Evolutionary conservation across 2,113 vertebrate genomes (phyloP).

Genomic region (Peromyscus californicus): DNA sequence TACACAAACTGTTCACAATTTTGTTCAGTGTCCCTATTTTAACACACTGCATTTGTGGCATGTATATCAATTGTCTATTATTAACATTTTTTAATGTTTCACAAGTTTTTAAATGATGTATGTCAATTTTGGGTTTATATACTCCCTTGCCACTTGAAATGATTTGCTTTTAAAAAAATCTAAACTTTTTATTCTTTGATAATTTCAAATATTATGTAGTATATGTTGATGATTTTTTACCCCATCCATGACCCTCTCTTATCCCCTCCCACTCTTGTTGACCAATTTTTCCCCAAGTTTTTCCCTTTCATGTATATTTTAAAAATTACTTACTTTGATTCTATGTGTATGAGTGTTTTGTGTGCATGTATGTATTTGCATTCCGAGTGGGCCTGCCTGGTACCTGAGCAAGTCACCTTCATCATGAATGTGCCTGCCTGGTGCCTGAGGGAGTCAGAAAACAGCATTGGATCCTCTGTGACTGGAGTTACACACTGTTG

Average conservation of each 20-base stretch:
- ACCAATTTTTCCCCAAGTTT: background rate
- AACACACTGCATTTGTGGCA: background rate
- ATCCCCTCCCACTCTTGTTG: background rate
- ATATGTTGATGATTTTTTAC: background rate
- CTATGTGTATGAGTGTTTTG: background rate
- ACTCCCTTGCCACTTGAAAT: background rate
- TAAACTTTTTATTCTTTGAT: background rate
- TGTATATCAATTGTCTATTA: background rate
- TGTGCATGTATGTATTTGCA: background rate
- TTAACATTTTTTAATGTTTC: background rate
- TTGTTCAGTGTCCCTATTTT: background rate
- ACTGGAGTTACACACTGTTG: background rate
- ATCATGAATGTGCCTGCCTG: background rate
- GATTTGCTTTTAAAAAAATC: background rate
- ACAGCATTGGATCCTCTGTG: background rate
- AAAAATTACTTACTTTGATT: background rate
- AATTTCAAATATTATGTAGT: background rate
- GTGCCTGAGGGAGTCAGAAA: background rate
- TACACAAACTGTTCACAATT: background rate
- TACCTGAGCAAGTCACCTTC: no score
- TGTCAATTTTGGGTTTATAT: background rate
- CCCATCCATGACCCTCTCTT: background rate
- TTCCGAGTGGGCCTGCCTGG: no score
- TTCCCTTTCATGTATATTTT: background rate
- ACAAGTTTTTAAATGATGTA: conserved; percentile 15